Conservation (phyloP, 2,113 vertebrate species). For the Spilogale gracilis region DNA sequence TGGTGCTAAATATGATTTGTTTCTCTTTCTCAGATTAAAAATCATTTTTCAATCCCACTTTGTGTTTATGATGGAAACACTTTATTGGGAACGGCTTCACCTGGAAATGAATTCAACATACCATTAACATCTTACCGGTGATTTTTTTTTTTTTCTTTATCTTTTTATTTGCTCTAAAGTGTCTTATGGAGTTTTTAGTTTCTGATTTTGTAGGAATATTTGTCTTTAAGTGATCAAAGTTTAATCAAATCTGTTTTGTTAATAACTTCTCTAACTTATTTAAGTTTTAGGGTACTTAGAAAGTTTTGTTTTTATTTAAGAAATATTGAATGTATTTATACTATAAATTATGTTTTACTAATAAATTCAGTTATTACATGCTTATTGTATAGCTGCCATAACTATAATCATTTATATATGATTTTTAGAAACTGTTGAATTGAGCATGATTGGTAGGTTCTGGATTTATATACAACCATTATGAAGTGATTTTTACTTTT, state of each 20-base stretch:
- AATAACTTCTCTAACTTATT: background rate
- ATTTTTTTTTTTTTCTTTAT: background rate
- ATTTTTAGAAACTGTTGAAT: constrained; percentile 41
- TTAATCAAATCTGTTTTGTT: background rate
- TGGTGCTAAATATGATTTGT: constrained; percentile 54
- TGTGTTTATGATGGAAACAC: constrained; percentile 92
- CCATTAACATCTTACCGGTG: constrained; percentile 96
- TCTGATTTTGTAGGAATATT: background rate
- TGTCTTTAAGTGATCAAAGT: constrained; percentile 52
- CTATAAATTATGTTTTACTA: background rate
- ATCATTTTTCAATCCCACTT: constrained; percentile 95
- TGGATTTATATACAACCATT: background rate
- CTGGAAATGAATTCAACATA: constrained; percentile 95
- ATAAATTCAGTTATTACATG: background rate
- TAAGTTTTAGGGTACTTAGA: background rate
- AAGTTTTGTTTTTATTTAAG: background rate
- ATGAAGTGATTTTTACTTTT: constrained; percentile 30
- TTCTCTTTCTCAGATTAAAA: constrained; percentile 91
- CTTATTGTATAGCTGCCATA: background rate
- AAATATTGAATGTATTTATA: constrained; percentile 16
- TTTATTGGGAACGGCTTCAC: constrained; percentile 92
- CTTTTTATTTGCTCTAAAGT: constrained; percentile 8
- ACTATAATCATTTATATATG: background rate
- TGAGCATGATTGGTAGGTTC: background rate
- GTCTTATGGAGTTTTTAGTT: constrained; percentile 19